Evolutionary conservation across 1,140 invertebrate species (phyloP), one percentile per base, ranked within the genome.

Genomic region (Hyphantria cunea): DNA sequence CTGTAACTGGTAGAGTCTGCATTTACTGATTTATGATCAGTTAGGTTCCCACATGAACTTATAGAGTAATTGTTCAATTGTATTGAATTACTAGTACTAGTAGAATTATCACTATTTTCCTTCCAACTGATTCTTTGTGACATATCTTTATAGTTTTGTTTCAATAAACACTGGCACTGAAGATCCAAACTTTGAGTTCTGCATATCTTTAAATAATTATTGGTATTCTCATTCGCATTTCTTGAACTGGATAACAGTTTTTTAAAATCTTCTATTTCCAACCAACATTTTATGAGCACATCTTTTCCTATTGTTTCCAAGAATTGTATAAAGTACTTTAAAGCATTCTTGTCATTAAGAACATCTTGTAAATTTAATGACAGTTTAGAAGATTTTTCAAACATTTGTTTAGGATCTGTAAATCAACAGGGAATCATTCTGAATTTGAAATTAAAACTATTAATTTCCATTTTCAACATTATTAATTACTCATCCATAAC

Each of bases 251-350:
- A 69, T 50, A 84, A 41, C 56, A 78, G 52, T 49, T 51, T 61
- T 60, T 82, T 80, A 63, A 90, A 92, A 61, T 84, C 82, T 66
- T 91, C 89, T 58, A 91, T 64, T 48, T 91, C 89, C 32, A 91
- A 51, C 91, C 89, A 92, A 73, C 86, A 89, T 69, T 87, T 88
- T 25, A 91, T 70, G 11, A 90, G 70, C 42, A 78, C 62, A 45
- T 77, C 71, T 67, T 88, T 80, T 31, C 81, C 86, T 48, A 85
- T 79, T 56, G 80, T 81, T 74, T 91, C 86, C 86, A 92, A 86
- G 56, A 80, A 91, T 60, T 85, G 80, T 50, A 87, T 54, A 75
- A 92, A 91, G 80, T 92, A 84, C 68, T 82, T 84, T 37, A 90
- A 62, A 47, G 80, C 75, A 60, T 79, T 86, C 73, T 82, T 89